A percentile compares a stretch with the other conserved stretches of the same genome.
phyloP scores from a whole-genome alignment of 2,113 vertebrate species.

The Eira barbara region DNA sequence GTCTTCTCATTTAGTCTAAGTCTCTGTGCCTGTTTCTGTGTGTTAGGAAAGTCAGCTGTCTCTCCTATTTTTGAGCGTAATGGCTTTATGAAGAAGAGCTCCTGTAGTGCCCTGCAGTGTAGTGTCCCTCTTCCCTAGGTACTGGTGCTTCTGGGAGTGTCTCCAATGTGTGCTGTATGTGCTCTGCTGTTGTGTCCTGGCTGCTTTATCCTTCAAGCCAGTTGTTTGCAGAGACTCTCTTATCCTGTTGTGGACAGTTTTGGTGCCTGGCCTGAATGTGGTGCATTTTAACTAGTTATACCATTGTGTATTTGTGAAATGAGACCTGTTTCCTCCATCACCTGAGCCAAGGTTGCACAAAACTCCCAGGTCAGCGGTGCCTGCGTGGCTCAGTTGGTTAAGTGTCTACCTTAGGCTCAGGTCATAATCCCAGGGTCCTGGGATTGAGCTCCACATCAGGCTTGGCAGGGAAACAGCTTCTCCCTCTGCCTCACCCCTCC shows the following conservation, averaged over 20 bases:
- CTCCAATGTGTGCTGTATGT: neutral
- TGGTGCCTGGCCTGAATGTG: neutral
- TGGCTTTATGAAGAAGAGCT: neutral
- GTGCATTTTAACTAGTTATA: neutral
- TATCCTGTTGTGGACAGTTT: neutral
- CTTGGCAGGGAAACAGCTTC: too few species aligned
- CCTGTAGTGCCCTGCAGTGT: neutral
- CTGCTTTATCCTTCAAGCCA: neutral
- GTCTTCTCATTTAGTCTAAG: neutral
- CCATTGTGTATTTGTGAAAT: neutral
- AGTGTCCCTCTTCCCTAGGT: neutral
- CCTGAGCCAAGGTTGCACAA: neutral
- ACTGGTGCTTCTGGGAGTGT: neutral
- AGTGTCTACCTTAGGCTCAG: too few species aligned
- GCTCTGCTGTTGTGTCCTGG: neutral
- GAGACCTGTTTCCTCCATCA: neutral
- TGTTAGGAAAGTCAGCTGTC: neutral
- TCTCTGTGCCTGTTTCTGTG: neutral
- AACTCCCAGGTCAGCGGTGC: neutral
- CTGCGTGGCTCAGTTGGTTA: too few species aligned
- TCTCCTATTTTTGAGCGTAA: neutral
- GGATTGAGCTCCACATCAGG: too few species aligned
- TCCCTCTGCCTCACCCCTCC: too few species aligned
- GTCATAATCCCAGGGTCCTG: too few species aligned
- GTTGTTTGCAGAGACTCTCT: neutral